A percentile compares a stretch with the other conserved stretches of the same genome.
These are phyloP conservation scores for Sturnira hondurensis DNA, from an alignment of 2,113 vertebrate species.

Conservation along the genomic window DNA sequence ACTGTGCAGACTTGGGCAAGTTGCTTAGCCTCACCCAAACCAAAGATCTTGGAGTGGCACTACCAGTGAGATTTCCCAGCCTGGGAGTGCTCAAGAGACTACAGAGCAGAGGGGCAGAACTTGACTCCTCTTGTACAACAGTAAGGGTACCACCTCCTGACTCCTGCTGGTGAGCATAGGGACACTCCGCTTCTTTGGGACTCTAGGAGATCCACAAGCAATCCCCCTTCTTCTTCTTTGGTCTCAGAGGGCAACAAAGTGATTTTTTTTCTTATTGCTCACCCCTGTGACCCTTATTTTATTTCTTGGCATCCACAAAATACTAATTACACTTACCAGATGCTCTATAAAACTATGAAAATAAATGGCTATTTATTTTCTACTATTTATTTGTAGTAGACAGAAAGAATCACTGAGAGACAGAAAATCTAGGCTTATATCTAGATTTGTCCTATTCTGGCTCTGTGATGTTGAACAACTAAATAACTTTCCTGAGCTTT, in stretches of 20 bases:
- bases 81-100: not conserved
- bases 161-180: not conserved
- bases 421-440: not conserved
- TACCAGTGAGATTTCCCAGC: not conserved
- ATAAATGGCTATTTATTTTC: not conserved
- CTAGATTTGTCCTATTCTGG: not conserved
- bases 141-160: not conserved
- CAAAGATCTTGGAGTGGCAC: not conserved
- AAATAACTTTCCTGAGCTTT: not conserved
- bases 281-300: not conserved
- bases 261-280: not conserved
- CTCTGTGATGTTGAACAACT: not conserved
- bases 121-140: rapidly evolving
- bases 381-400: not conserved
- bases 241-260: not conserved
- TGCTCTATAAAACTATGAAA: not conserved
- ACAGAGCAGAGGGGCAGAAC: not conserved
- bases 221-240: not conserved
- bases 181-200: not conserved
- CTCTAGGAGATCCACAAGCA: not conserved
- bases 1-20: not conserved
- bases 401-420: not conserved
- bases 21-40: not conserved
- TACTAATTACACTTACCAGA: not conserved
- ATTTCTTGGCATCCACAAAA: not conserved